Evolutionary conservation across 2,113 vertebrate species (phyloP).

Genomic region (Antennarius striatus): DNA sequence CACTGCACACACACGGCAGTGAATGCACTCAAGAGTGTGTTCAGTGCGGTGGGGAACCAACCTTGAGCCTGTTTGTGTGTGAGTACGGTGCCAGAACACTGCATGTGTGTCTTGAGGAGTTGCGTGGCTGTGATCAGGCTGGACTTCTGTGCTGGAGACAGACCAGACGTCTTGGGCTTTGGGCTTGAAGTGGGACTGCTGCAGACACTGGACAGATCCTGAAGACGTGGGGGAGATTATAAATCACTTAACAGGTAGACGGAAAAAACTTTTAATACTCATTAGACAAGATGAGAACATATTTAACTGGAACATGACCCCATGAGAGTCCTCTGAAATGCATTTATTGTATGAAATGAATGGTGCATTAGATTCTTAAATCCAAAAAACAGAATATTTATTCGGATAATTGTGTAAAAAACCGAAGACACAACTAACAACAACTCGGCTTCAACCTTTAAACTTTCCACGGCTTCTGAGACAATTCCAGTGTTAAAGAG

Average conservation of each 20-base stretch:
- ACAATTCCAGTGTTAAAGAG: no score
- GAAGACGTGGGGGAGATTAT: constrained; percentile 9
- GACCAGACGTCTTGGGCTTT: constrained; percentile 86
- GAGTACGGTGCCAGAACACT: constrained; percentile 85
- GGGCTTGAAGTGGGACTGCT: constrained; percentile 96
- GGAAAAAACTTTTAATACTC: not conserved
- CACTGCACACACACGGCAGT: not conserved
- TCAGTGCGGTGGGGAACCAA: constrained; percentile 57
- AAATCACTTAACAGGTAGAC: not conserved
- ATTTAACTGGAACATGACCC: not conserved
- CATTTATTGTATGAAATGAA: not conserved
- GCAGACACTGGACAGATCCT: constrained; percentile 96
- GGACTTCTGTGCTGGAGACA: constrained; percentile 89
- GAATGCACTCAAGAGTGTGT: not conserved
- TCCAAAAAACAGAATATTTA: not conserved
- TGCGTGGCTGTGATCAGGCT: constrained; percentile 85
- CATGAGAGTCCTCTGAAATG: not conserved
- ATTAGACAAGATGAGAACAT: not conserved
- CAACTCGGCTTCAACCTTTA: no score
- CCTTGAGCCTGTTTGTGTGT: constrained; percentile 94
- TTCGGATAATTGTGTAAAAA: not conserved
- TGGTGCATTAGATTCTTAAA: not conserved
- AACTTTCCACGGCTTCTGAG: no score
- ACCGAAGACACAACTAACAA: not conserved
- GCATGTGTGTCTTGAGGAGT: constrained; percentile 90